Conservation (phyloP, 2,113 vertebrate genomes). For the Cepphus grylle region DNA sequence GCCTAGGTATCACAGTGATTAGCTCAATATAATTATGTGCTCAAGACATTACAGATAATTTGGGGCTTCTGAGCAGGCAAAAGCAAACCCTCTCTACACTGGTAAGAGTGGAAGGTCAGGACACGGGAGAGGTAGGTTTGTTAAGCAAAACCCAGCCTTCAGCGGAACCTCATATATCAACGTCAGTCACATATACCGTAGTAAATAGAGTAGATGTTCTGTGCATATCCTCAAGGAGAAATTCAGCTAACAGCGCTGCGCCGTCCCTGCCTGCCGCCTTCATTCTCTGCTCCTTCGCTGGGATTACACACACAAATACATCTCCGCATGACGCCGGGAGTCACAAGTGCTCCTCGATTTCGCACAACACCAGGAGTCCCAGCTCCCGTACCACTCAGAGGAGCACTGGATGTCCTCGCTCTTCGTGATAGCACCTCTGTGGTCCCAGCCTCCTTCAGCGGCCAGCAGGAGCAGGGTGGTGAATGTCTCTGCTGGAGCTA, state of each 20-base stretch:
- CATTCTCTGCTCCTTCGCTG: not conserved
- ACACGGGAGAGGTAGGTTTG: not conserved
- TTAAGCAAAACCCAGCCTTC: not conserved
- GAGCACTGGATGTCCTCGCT: not conserved
- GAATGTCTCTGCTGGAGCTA: not conserved
- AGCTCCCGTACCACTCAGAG: not conserved
- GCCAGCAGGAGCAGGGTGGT: not conserved
- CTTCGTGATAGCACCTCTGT: not conserved
- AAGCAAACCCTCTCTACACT: not conserved
- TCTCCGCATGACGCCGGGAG: not conserved
- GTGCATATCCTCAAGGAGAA: not conserved
- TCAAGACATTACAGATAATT: constrained; percentile 17
- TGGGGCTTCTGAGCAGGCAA: not conserved
- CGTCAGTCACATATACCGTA: not conserved
- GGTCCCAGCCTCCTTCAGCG: not conserved
- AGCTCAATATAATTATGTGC: not conserved
- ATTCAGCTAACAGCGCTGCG: not conserved
- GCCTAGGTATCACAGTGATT: not conserved
- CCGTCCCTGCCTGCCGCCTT: not conserved
- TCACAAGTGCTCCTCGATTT: not conserved
- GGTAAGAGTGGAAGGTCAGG: not conserved
- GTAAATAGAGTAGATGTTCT: not conserved
- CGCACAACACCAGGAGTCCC: not conserved
- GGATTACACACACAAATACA: not conserved
- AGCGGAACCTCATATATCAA: not conserved